Conservation (phyloP, 1,140 invertebrate species). For the Pygmarrhopalites habei region DNA sequence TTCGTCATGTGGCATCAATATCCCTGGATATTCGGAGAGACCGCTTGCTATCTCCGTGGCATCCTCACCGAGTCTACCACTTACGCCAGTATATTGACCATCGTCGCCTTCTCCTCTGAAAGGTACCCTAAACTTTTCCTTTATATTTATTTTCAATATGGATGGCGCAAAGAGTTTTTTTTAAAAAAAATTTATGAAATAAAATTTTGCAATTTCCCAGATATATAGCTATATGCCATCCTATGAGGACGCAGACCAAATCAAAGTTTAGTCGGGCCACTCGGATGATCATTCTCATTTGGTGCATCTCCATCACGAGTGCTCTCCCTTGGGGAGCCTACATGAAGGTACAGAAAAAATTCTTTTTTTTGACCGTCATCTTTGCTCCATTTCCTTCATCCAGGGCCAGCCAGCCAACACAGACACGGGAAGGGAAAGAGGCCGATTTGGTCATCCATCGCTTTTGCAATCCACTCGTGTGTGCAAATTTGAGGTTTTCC, state of each 20-base stretch:
- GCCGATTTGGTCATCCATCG: too few relatives aligned
- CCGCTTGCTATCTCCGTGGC: constrained; percentile 35
- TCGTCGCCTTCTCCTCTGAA: constrained; percentile 44
- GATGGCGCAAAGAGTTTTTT: too few relatives aligned
- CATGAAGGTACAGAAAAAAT: constrained; percentile 32
- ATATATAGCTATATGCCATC: constrained; percentile 74
- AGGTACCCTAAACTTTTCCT: too few relatives aligned
- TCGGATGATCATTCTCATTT: constrained; percentile 69
- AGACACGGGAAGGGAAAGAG: too few relatives aligned
- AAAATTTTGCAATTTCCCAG: too few relatives aligned
- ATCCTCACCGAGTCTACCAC: constrained; percentile 41
- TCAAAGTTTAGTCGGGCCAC: constrained; percentile 68
- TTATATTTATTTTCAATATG: too few relatives aligned
- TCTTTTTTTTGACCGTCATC: neutral
- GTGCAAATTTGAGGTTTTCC: too few relatives aligned
- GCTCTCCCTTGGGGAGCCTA: constrained; percentile 69
- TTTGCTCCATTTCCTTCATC: too few relatives aligned
- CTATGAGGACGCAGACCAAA: constrained; percentile 68
- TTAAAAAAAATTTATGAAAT: too few relatives aligned
- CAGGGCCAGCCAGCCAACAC: too few relatives aligned
- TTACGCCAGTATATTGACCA: constrained; percentile 49
- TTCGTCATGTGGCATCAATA: constrained; percentile 88
- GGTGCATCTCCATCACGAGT: constrained; percentile 64
- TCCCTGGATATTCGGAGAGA: constrained; percentile 49
- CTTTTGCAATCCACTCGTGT: too few relatives aligned